Evolutionary conservation across 2,797 vertebrate species (phyloP).

Genomic region (Psittacula echo): DNA sequence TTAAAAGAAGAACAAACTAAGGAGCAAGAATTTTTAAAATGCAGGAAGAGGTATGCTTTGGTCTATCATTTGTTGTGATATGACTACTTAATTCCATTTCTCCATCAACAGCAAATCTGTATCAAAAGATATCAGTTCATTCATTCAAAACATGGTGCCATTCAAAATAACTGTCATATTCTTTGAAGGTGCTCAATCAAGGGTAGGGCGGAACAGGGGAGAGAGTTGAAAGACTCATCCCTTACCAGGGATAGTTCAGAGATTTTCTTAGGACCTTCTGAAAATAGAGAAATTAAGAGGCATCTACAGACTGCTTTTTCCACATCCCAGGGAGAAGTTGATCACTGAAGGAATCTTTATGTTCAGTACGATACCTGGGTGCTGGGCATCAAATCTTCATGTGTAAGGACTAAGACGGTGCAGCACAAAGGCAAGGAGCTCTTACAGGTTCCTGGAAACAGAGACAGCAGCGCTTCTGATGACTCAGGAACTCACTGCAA

Average conservation of each 20-base stretch:
- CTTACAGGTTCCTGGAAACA: background rate
- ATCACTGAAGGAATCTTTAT: fast-evolving
- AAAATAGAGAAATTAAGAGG: background rate
- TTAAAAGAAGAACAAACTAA: background rate
- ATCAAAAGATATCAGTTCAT: background rate
- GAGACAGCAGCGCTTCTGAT: background rate
- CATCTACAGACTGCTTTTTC: background rate
- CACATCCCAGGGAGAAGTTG: background rate
- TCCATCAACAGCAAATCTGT: background rate
- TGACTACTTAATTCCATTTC: background rate
- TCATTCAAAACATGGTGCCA: background rate
- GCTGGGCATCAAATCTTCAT: background rate
- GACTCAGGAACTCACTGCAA: constrained; percentile 13
- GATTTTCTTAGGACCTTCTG: background rate
- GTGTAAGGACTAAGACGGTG: background rate
- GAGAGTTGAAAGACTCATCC: background rate
- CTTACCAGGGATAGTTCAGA: background rate
- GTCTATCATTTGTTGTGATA: background rate
- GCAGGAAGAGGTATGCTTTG: background rate
- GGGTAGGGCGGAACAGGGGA: background rate
- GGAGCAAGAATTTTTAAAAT: background rate
- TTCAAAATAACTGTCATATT: background rate
- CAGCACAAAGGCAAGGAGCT: background rate
- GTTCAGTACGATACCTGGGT: background rate
- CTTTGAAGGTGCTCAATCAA: background rate